Evolutionary conservation across 92 coral and sea anemone genomes (phyloP), one percentile per base, ranked within the genome.

Genomic region (Zoanthus sociatus): DNA sequence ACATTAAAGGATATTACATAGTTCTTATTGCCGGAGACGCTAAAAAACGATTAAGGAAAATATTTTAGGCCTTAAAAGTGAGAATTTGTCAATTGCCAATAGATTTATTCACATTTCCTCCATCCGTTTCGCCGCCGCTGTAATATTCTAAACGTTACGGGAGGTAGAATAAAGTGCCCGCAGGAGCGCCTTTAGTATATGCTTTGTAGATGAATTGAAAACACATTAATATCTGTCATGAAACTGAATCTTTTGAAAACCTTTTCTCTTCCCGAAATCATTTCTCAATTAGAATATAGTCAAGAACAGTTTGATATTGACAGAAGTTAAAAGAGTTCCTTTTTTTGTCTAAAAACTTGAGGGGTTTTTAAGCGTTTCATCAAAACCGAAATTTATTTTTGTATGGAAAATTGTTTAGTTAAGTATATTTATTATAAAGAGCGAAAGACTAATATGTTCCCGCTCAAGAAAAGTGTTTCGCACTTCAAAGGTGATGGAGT

Each of bases 1-100:
- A 81, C 9, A 45, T 66, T n/a, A 42, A 20, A 17, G 12, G 56
- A 63, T n/a, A 64, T 79, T 79, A 79, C 44, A 64, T 42, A 63
- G 14, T 7, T 55, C 63, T 79, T 79, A 79, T 10, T 66, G 33
- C 17, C 56, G 26, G 55, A 64, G 17, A 64, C 32, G 8, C n/a
- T 21, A 48, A 64, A 45, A 46, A 16, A 31, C n/a, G 33, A 16
- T 13, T 21, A 15, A 32, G n/a, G 9, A 20, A 20, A 66, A 26
- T 6, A 12, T n/a, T 45, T 17, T 63, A 53, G 21, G 1, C 10
- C n/a, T 26, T 64, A 78, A 30, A 30, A 37, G 71, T 33, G 72
- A 63, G n/a, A 63, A 63, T n/a, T 63, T n/a, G 69, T 5, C 69
- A 63, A 63, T 63, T 63, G 20, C 69, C 32, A 17, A 20, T 63